Conservation (phyloP, 2,797 vertebrate genomes). For the Anguilla pacifica region DNA sequence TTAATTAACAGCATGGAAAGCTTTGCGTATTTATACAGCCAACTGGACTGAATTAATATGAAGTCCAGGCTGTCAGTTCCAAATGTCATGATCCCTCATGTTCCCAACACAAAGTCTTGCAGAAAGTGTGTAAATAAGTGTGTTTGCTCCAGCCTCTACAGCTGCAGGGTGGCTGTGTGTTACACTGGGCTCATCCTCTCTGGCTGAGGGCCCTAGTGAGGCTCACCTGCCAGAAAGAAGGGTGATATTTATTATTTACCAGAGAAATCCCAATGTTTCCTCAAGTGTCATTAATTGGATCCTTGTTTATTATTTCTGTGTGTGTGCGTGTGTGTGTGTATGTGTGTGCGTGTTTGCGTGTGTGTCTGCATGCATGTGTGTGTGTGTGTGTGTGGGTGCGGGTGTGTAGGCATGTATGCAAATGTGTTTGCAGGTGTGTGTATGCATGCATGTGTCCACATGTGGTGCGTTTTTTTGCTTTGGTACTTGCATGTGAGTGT, state of each 20-base stretch:
- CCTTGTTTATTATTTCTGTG: constrained; percentile 49
- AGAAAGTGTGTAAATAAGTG: constrained; percentile 79
- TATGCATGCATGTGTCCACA: constrained; percentile 7
- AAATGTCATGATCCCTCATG: constrained; percentile 62
- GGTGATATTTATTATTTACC: constrained; percentile 79
- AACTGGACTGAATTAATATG: constrained; percentile 70
- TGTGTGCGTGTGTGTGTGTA: constrained; percentile 12
- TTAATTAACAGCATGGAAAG: constrained; percentile 84
- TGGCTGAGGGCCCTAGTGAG: constrained; percentile 33
- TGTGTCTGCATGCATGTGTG: constrained; percentile 41
- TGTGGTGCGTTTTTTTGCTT: constrained; percentile 24
- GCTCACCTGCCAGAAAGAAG: constrained; percentile 65
- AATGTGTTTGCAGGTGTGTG: constrained; percentile 13
- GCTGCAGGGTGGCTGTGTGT: constrained; percentile 50
- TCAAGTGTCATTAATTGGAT: constrained; percentile 80
- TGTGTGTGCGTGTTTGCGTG: not conserved
- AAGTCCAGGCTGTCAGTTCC: constrained; percentile 71
- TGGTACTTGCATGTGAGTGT: not conserved
- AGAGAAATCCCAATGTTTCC: constrained; percentile 69
- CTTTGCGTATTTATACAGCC: constrained; percentile 75
- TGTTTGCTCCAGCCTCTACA: constrained; percentile 63
- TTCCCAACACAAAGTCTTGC: constrained; percentile 72
- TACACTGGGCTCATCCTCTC: not conserved
- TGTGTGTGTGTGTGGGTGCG: not conserved
- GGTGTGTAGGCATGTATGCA: not conserved